Percentiles rank a stretch among this genome's conserved stretches.
Evolutionary conservation across 2,113 vertebrate genomes (phyloP).

Genomic region (Chlorodrepanis virens): DNA sequence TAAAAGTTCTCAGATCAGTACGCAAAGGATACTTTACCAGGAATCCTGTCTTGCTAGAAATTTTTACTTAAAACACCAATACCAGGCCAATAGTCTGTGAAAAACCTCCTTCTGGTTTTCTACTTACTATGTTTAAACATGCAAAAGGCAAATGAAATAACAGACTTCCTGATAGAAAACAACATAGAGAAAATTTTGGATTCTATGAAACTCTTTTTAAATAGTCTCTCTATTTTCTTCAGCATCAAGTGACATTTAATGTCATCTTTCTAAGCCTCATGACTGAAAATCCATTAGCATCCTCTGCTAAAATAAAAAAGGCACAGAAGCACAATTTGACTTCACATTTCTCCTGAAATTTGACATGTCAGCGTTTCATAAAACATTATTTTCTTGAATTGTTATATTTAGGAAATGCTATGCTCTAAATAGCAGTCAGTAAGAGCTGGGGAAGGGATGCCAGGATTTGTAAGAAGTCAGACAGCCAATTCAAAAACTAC

Average conservation of each 20-base stretch:
- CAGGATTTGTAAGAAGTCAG: background rate
- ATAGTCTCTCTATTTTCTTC: constrained; percentile 1
- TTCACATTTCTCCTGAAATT: background rate
- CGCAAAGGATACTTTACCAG: background rate
- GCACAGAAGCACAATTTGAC: background rate
- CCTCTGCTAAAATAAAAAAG: background rate
- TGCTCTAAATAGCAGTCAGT: background rate
- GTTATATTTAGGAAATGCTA: background rate
- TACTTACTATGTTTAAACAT: background rate
- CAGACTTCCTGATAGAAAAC: background rate
- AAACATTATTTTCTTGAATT: constrained; percentile 16
- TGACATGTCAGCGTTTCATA: background rate
- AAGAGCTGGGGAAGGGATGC: background rate
- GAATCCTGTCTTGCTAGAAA: background rate
- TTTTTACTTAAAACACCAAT: background rate
- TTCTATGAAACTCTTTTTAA: background rate
- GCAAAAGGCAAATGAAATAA: background rate
- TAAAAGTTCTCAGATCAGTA: background rate
- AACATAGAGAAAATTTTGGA: background rate
- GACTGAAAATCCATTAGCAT: constrained; percentile 14
- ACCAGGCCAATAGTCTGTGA: background rate
- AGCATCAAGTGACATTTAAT: background rate
- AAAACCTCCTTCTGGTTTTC: background rate
- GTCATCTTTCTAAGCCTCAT: background rate
- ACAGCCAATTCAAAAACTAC: background rate